Evolutionary conservation across 53 echinoderm and acorn worm species (phyloP).

Genomic region (Crossaster papposus): DNA sequence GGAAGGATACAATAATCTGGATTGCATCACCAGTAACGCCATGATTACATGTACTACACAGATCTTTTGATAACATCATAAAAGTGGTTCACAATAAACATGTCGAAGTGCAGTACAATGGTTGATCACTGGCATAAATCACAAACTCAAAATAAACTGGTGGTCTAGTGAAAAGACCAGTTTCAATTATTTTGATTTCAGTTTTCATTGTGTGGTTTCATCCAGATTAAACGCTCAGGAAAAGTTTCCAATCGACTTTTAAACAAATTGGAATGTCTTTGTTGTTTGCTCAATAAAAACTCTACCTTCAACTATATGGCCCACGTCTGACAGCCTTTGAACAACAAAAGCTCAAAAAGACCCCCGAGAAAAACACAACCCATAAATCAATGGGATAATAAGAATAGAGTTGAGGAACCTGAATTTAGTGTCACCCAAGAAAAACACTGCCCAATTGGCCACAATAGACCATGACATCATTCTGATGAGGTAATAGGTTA

Average conservation of each 20-base stretch:
- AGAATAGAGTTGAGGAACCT: background rate
- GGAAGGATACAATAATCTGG: background rate
- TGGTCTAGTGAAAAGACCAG: background rate
- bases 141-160: no score
- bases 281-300: background rate
- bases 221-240: background rate
- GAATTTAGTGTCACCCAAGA: background rate
- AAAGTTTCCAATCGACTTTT: background rate
- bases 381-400: background rate
- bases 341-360: background rate
- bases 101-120: background rate
- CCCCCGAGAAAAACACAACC: background rate
- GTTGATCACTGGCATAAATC: no score
- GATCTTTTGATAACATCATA: background rate
- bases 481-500: constrained; percentile 55
- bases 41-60: background rate
- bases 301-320: background rate
- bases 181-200: background rate
- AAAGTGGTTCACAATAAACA: background rate
- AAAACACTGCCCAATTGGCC: background rate
- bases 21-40: no score
- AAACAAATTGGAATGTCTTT: background rate
- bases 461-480: constrained; percentile 12
- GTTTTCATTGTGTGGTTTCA: background rate
- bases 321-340: background rate